Base-by-base conservation (phyloP, 2,113 vertebrate genomes). In the Ceratotherium simum region DNA sequence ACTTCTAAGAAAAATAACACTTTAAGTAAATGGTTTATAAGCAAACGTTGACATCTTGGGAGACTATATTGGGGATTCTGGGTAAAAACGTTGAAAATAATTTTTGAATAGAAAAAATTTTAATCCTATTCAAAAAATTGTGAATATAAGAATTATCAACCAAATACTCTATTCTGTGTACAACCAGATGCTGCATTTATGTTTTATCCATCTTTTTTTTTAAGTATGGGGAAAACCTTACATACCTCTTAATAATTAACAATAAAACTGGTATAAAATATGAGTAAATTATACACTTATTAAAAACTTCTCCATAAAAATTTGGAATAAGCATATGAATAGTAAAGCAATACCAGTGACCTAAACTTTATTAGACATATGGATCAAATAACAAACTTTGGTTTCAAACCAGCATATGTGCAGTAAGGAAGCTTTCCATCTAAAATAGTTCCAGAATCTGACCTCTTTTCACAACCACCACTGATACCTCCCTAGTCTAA, bases 321-420 rank as follows among this genome's bases (percentile, higher is more conserved):
- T 42, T 95, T 90, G 39, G 31, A 76, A 70, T 94, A 96, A 88
- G 46, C 70, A 51, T 60, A n/a, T 90, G 72, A 95, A 95, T 31
- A 95, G 23, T 90, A 78, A 96, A 94, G 75, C 75, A 82, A 84
- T 76, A 78, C 48, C 67, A 69, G 5, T 84, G 64, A 73, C 81
- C 54, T 92, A 54, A 88, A 92, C 33, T 94, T 94, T 96, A 91
- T 95, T 95, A 94, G 93, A 90, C 65, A 84, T 84, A 75, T 27
- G 70, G 84, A 80, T 91, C 76, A 94, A 90, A 96, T 96, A 94
- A 92, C 56, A 90, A 60, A 92, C 60, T 67, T 96, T 92, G 56
- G 60, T 58, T 90, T 92, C 36, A 87, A 82, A 75, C 25, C 79
- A 90, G 87, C 21, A 48, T 73, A 51, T 94, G 27, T 64, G 8